These are phyloP conservation scores for Megastigmus dorsalis DNA, from an alignment of 2,888 invertebrate genomes.

Conservation along the genomic window DNA sequence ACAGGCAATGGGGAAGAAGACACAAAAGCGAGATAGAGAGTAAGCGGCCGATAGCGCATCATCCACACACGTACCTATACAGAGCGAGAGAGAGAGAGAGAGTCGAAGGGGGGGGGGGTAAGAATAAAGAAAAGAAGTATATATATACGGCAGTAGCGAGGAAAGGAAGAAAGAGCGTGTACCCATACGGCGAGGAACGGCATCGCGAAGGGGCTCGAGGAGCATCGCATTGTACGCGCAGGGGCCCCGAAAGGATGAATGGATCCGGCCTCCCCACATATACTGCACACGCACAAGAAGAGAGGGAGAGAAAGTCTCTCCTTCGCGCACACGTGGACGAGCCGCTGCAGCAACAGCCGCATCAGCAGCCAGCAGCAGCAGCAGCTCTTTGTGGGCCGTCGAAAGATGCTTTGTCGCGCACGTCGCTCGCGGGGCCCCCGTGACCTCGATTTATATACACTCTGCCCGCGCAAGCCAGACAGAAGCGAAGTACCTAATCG, in stretches of 20 bases:
- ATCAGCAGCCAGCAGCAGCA: no score
- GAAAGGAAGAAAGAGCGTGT: not conserved
- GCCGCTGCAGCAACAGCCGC: no score
- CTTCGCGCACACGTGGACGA: conserved; percentile 17
- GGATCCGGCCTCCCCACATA: no score
- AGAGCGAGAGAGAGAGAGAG: conserved; percentile 1
- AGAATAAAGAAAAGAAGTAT: no score
- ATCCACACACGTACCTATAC: no score
- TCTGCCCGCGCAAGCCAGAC: not conserved
- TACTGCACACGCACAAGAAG: no score
- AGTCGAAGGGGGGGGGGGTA: not conserved
- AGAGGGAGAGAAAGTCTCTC: conserved; percentile 33
- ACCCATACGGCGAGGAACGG: not conserved
- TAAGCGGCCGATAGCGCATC: no score
- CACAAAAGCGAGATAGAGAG: not conserved
- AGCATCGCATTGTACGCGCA: no score
- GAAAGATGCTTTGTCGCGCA: conserved; percentile 38
- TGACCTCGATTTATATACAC: not conserved
- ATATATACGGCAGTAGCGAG: not conserved
- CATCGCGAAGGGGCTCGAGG: not conserved
- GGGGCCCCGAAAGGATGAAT: conserved; percentile 43
- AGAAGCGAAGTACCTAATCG: no score
- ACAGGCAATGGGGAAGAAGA: no score
- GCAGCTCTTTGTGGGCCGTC: conserved; percentile 30
- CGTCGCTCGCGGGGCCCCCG: not conserved